Conservation (phyloP, 2,113 vertebrate species). For the Kryptolebias marmoratus region DNA sequence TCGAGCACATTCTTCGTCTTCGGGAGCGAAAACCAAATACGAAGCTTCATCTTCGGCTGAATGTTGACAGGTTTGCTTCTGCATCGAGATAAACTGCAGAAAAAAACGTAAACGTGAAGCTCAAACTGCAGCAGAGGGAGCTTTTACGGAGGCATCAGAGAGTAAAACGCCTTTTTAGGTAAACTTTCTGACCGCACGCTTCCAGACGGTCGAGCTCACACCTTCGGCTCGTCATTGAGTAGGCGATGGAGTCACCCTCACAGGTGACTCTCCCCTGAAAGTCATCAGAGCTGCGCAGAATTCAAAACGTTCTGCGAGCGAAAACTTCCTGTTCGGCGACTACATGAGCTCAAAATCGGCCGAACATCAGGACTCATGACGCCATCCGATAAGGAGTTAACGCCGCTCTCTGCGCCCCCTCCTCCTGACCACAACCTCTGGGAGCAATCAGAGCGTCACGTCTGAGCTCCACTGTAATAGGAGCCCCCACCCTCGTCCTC, state of each 20-base stretch:
- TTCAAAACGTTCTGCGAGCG: not conserved
- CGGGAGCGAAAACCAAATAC: slow-evolving; percentile 6
- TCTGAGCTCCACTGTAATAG: slow-evolving; percentile 68
- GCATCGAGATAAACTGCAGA: not conserved
- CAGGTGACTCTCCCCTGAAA: too few species aligned
- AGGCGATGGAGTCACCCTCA: not conserved
- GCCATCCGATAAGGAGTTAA: slow-evolving; percentile 69
- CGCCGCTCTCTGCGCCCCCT: slow-evolving; percentile 17
- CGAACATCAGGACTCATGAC: slow-evolving; percentile 52
- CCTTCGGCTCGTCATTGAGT: not conserved
- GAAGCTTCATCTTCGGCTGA: not conserved
- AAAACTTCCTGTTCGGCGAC: slow-evolving; percentile 9
- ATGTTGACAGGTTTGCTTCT: not conserved
- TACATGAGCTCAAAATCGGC: slow-evolving; percentile 20
- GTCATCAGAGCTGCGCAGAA: not conserved
- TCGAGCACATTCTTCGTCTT: slow-evolving; percentile 12
- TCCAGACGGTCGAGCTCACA: not conserved
- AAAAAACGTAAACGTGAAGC: not conserved
- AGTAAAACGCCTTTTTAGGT: not conserved
- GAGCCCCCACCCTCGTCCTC: slow-evolving; percentile 37
- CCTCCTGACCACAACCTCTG: slow-evolving; percentile 71
- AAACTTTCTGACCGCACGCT: not conserved
- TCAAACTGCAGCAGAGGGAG: not conserved
- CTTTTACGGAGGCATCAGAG: not conserved
- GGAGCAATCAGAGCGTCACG: slow-evolving; percentile 76